Evolutionary conservation across 2,113 vertebrate genomes (phyloP).

Genomic region (Tachysurus vachellii): DNA sequence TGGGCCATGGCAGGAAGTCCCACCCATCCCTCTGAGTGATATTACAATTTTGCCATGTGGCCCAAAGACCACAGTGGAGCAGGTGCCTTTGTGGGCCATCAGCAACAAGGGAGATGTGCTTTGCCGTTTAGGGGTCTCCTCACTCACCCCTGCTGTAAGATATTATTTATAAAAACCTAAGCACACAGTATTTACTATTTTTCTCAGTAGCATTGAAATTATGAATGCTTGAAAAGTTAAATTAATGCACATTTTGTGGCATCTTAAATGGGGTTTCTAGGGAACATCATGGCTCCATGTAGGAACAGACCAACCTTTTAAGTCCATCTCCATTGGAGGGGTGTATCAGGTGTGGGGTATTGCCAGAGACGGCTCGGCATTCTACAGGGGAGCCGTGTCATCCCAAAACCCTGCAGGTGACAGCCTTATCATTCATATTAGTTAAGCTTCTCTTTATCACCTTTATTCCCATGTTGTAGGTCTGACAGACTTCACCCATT

Average conservation of each 20-base stretch:
- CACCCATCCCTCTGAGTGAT: conserved; percentile 84
- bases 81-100: conserved; percentile 88
- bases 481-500: neutral
- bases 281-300: conserved; percentile 95
- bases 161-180: neutral
- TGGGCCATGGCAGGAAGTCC: conserved; percentile 93
- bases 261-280: conserved; percentile 61
- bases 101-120: conserved; percentile 97
- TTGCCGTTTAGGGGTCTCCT: conserved; percentile 86
- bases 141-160: conserved; percentile 85
- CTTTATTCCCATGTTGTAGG: neutral
- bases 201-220: neutral
- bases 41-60: conserved; percentile 83
- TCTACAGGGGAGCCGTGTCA: conserved; percentile 90
- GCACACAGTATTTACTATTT: neutral
- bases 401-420: conserved; percentile 84
- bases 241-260: neutral
- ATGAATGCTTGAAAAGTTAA: too few relatives aligned
- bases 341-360: conserved; percentile 92
- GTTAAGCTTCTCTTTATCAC: neutral
- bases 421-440: conserved; percentile 11
- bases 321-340: conserved; percentile 86
- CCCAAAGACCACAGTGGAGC: conserved; percentile 64
- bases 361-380: conserved; percentile 89
- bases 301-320: conserved; percentile 93